Evolutionary conservation across 2,797 vertebrate species (phyloP).

Genomic region (Dryobates pubescens): DNA sequence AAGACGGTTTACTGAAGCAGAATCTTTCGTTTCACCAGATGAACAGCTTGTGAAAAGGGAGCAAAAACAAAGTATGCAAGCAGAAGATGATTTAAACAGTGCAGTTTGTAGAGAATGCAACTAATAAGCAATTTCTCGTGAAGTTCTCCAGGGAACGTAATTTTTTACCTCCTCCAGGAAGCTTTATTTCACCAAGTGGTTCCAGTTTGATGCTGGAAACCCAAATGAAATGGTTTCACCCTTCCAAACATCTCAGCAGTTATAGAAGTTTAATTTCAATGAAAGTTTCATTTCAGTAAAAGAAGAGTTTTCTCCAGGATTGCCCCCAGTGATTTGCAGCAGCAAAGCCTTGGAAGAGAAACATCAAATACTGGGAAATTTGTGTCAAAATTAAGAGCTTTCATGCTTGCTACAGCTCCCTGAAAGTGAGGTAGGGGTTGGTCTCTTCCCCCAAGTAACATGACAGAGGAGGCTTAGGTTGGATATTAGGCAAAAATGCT

Average conservation of each 20-base stretch:
- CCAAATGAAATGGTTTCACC: not conserved
- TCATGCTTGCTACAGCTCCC: no score
- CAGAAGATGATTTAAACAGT: constrained; percentile 9
- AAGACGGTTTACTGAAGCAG: not conserved
- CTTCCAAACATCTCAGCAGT: not conserved
- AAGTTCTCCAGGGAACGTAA: not conserved
- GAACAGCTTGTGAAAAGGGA: not conserved
- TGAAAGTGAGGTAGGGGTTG: no score
- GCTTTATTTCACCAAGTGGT: not conserved
- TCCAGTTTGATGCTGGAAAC: not conserved
- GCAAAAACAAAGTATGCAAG: not conserved
- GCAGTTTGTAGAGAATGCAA: not conserved
- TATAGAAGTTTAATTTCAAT: not conserved
- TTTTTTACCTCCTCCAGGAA: not conserved
- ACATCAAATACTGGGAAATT: not conserved
- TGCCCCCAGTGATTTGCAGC: not conserved
- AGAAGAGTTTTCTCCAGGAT: not conserved
- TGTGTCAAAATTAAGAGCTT: not conserved
- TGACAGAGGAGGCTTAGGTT: no score
- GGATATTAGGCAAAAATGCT: no score
- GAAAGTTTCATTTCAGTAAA: not conserved
- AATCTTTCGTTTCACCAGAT: not conserved
- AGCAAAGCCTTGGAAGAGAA: not conserved
- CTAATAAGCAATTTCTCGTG: constrained; percentile 1
- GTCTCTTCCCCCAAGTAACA: no score